These are phyloP conservation scores for Tretioscincus oriximinensis DNA, from an alignment of 2,113 vertebrate genomes.

Conservation along the genomic window DNA sequence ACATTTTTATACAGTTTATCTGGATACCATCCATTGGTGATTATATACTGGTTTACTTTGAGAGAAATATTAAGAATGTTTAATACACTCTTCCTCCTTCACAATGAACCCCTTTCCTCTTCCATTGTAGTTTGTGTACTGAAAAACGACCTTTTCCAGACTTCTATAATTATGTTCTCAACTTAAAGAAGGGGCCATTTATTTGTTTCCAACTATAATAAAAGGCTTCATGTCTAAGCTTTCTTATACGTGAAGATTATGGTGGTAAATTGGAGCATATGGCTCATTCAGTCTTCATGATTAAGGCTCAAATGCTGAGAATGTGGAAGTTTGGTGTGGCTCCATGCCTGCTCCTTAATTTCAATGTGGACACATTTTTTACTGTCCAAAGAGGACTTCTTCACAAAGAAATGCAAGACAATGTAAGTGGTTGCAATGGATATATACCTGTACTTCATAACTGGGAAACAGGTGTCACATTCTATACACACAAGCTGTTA, in stretches of 20 bases:
- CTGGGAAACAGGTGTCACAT: background rate
- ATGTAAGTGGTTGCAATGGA: slow-evolving; percentile 18
- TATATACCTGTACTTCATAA: background rate
- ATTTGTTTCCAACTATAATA: slow-evolving; percentile 6
- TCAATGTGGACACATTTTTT: background rate
- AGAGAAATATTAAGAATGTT: background rate
- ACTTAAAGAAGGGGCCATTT: no score
- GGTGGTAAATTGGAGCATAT: no score
- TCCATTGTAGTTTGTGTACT: slow-evolving; percentile 7
- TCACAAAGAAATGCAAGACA: background rate
- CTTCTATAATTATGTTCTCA: background rate
- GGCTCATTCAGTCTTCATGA: no score
- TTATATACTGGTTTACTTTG: background rate
- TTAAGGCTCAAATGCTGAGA: background rate
- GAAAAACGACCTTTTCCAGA: slow-evolving; percentile 56
- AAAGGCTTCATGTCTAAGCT: no score
- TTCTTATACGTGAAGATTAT: no score
- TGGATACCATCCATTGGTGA: background rate
- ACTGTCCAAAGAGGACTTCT: slow-evolving; percentile 23
- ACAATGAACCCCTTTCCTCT: slow-evolving; percentile 12
- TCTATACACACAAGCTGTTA: background rate
- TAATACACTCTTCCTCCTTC: background rate
- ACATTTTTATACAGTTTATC: background rate
- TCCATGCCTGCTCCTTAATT: background rate
- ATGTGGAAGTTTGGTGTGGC: no score